A percentile compares a stretch with the other conserved stretches of the same genome.
These are phyloP conservation scores for Xiphydria camelus DNA, from an alignment of 2,888 invertebrate species.

Conservation along the genomic window DNA sequence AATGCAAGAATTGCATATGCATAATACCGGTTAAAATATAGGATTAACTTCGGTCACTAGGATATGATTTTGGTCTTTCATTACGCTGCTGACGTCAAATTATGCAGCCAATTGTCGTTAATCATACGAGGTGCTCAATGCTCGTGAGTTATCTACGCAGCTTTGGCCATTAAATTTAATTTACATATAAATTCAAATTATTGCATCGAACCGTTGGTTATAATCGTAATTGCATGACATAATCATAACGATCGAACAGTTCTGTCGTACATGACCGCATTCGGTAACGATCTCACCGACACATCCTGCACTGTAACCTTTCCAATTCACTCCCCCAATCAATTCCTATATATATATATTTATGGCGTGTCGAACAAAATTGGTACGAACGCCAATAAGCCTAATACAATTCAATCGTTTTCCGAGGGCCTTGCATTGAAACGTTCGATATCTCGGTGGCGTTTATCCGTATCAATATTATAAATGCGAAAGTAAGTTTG, in stretches of 20 bases:
- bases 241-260: slow-evolving; percentile 30
- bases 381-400: too few species aligned
- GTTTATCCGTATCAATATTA: too few species aligned
- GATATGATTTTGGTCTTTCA: slow-evolving; percentile 37
- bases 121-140: slow-evolving; percentile 36
- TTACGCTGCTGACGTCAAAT: slow-evolving; percentile 39
- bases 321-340: slow-evolving; percentile 21
- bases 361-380: too few species aligned
- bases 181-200: slow-evolving; percentile 55
- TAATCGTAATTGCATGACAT: slow-evolving; percentile 42
- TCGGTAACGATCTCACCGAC: neutral
- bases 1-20: too few species aligned
- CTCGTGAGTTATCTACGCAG: slow-evolving; percentile 41
- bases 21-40: too few species aligned
- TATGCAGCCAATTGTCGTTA: slow-evolving; percentile 42
- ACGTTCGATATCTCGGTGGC: too few species aligned
- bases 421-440: too few species aligned
- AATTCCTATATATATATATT: too few species aligned
- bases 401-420: too few species aligned
- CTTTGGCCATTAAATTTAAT: slow-evolving; percentile 50
- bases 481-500: too few species aligned
- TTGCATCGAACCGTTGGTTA: slow-evolving; percentile 41
- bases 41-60: slow-evolving; percentile 27
- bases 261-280: slow-evolving; percentile 21
- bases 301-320: slow-evolving; percentile 1